Percentiles rank a stretch among this genome's conserved stretches.
These are phyloP conservation scores for Otus sunia DNA, from an alignment of 2,113 vertebrate genomes.

Conservation along the genomic window DNA sequence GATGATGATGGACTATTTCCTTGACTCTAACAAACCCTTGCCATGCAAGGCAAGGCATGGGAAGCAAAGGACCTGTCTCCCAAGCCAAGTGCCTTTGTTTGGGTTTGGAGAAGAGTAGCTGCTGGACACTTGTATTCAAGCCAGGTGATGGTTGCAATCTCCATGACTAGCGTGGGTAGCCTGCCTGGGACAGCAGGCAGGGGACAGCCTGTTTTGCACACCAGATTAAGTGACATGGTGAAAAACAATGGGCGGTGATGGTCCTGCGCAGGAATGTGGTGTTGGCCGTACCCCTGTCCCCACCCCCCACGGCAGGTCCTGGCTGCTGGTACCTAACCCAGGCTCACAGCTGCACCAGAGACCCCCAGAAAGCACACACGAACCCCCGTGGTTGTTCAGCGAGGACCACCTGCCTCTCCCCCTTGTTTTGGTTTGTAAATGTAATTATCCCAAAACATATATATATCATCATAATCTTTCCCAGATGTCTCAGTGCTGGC, in stretches of 20 bases:
- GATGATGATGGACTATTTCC: not conserved
- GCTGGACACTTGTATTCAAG: not conserved
- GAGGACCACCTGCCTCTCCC: not conserved
- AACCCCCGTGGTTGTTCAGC: not conserved
- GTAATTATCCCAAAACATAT: not conserved
- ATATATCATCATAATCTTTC: not conserved
- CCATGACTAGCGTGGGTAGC: not conserved
- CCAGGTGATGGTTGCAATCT: not conserved
- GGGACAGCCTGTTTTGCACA: not conserved
- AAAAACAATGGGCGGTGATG: accelerated
- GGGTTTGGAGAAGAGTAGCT: not conserved
- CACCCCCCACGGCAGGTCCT: accelerated
- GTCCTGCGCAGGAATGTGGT: accelerated
- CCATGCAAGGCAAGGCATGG: not conserved
- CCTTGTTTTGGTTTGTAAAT: not conserved
- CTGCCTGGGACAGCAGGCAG: not conserved
- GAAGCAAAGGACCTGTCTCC: not conserved
- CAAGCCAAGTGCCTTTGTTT: not conserved
- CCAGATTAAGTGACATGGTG: not conserved
- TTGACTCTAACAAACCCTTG: not conserved
- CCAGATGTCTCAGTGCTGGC: not conserved
- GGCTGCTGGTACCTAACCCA: not conserved
- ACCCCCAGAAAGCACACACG: not conserved
- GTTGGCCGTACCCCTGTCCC: not conserved
- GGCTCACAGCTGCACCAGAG: not conserved